A percentile compares a stretch with the other conserved stretches of the same genome.
Evolutionary conservation across 2,113 vertebrate genomes (phyloP).

Genomic region (Tringa solitaria): DNA sequence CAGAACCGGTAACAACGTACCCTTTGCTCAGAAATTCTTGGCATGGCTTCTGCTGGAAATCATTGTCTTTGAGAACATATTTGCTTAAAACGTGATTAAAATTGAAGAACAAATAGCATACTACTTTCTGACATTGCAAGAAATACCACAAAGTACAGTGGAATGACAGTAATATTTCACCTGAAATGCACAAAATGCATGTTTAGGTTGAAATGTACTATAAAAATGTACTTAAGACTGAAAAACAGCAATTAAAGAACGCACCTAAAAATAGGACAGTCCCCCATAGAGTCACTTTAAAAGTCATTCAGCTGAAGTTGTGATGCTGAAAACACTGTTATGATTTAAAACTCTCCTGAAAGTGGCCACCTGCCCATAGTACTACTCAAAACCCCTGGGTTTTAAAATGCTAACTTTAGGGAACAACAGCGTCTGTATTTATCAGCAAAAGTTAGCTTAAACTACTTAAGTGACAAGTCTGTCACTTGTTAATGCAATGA

Average conservation of each 20-base stretch:
- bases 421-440: fast-evolving
- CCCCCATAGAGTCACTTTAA: not conserved
- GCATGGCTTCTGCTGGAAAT: not conserved
- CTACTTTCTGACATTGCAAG: not conserved
- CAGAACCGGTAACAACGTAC: not conserved
- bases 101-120: not conserved
- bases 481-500: not conserved
- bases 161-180: not conserved
- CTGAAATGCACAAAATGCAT: not conserved
- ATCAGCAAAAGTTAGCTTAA: not conserved
- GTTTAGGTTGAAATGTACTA: not conserved
- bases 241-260: not conserved
- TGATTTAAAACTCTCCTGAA: not conserved
- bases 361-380: not conserved
- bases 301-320: not conserved
- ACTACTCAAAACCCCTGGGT: not conserved
- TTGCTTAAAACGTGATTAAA: not conserved
- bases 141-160: not conserved
- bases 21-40: not conserved
- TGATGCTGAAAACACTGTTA: not conserved
- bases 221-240: not conserved
- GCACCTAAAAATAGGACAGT: not conserved
- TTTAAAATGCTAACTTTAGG: not conserved
- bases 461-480: not conserved
- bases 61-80: not conserved